Conservation (phyloP, 53 echinoderm and acorn worm genomes). For the Henricia sp. region DNA sequence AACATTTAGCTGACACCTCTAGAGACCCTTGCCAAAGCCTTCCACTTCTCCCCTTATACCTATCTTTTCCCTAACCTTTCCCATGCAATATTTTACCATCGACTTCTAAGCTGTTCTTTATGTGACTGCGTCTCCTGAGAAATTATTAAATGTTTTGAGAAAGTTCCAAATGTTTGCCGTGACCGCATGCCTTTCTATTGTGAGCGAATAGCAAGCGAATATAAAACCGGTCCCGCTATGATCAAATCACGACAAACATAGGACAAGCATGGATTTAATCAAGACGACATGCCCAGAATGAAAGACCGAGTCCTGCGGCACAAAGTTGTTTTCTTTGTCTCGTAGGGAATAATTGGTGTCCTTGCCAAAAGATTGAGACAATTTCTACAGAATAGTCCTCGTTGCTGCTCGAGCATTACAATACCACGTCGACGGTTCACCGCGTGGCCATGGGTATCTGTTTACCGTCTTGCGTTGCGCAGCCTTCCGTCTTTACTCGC, state of each 20-base stretch:
- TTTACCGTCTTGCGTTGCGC: slow-evolving; percentile 42
- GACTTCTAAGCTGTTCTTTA: too few relatives aligned
- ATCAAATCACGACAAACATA: slow-evolving; percentile 41
- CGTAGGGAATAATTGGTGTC: slow-evolving; percentile 34
- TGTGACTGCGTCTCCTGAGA: too few relatives aligned
- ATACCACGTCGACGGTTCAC: slow-evolving; percentile 16
- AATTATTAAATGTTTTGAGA: too few relatives aligned
- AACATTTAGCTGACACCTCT: slow-evolving; percentile 17
- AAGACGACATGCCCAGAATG: slow-evolving; percentile 27
- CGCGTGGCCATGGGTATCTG: slow-evolving; percentile 39
- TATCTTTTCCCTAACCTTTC: background rate
- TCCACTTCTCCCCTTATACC: too few relatives aligned
- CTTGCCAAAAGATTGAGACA: slow-evolving; percentile 49
- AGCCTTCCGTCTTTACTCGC: background rate
- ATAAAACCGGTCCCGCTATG: too few relatives aligned
- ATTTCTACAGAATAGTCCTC: slow-evolving; percentile 14
- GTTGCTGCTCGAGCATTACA: slow-evolving; percentile 5
- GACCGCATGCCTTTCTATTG: too few relatives aligned
- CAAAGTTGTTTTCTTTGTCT: slow-evolving; percentile 54
- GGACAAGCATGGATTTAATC: slow-evolving; percentile 40
- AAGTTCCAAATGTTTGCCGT: too few relatives aligned
- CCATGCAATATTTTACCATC: too few relatives aligned
- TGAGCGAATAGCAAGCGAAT: too few relatives aligned
- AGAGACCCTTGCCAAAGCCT: background rate
- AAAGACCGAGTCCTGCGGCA: slow-evolving; percentile 31